Evolutionary conservation across 2,113 vertebrate species (phyloP).

Genomic region (Catharus fuscescens): DNA sequence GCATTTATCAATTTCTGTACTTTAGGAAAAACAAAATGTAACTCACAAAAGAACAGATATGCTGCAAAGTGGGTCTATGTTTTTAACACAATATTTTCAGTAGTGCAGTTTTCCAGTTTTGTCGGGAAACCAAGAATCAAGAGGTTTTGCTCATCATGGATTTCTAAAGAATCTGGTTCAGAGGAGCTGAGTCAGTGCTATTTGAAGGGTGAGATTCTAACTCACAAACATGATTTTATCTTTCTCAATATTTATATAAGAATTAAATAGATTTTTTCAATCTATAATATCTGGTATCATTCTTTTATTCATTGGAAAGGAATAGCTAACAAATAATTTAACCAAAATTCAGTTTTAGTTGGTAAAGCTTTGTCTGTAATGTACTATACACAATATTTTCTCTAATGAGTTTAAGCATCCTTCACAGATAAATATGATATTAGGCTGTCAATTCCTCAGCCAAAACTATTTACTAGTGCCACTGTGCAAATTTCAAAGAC

Average conservation of each 20-base stretch:
- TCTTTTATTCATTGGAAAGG: neutral
- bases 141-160: neutral
- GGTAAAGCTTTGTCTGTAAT: neutral
- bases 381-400: neutral
- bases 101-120: neutral
- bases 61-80: slow-evolving; percentile 6
- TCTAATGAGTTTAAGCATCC: neutral
- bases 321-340: neutral
- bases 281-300: neutral
- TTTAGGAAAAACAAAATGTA: neutral
- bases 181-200: neutral
- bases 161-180: neutral
- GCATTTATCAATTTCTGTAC: neutral
- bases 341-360: neutral
- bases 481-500: neutral
- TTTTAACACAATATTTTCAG: neutral
- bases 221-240: neutral
- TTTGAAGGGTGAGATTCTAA: slow-evolving; percentile 10
- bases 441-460: neutral
- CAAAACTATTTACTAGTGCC: neutral
- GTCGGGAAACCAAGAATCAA: neutral
- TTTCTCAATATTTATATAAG: neutral
- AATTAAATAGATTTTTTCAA: neutral
- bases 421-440: neutral
- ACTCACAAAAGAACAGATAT: neutral